Evolutionary conservation across 2,888 invertebrate genomes (phyloP).

Genomic region (Calephelis perditalis): DNA sequence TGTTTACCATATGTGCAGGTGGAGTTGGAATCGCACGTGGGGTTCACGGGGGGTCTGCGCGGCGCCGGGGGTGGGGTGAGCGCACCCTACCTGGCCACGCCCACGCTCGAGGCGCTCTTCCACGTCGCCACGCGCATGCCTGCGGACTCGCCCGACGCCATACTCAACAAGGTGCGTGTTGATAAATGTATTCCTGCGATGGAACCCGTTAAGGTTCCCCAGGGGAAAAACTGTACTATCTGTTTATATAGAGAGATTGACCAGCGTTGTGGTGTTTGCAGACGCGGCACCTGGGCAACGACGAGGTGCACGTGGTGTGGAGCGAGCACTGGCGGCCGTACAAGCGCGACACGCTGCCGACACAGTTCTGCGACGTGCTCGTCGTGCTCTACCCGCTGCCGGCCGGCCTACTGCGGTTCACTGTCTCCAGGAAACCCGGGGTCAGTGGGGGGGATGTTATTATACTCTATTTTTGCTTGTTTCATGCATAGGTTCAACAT

Average conservation of each 20-base stretch:
- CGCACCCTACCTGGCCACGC: conserved; percentile 96
- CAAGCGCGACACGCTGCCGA: conserved; percentile 96
- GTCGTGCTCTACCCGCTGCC: conserved; percentile 96
- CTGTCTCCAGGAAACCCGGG: conserved; percentile 91
- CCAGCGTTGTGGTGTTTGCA: conserved; percentile 24
- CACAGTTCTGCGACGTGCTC: conserved; percentile 99
- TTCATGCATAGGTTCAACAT: no score
- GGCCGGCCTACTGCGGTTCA: conserved; percentile 91
- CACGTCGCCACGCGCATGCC: conserved; percentile 99
- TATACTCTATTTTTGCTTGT: neutral
- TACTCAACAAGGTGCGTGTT: conserved; percentile 85
- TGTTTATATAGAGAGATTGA: no score
- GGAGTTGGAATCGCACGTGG: conserved; percentile 95
- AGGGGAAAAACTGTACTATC: no score
- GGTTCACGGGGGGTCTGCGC: conserved; percentile 95
- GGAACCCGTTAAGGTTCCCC: no score
- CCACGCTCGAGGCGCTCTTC: conserved; percentile 95
- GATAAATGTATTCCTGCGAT: no score
- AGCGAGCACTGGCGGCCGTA: conserved; percentile 98
- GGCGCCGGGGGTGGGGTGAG: conserved; percentile 93
- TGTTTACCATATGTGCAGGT: conserved; percentile 64
- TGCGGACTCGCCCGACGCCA: conserved; percentile 90
- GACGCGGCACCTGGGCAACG: conserved; percentile 97
- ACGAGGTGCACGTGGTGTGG: conserved; percentile 99
- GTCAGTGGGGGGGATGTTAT: conserved; percentile 67